These are phyloP conservation scores for Globodera rostochiensis DNA, from an alignment of 1,140 invertebrate species.

Conservation along the genomic window DNA sequence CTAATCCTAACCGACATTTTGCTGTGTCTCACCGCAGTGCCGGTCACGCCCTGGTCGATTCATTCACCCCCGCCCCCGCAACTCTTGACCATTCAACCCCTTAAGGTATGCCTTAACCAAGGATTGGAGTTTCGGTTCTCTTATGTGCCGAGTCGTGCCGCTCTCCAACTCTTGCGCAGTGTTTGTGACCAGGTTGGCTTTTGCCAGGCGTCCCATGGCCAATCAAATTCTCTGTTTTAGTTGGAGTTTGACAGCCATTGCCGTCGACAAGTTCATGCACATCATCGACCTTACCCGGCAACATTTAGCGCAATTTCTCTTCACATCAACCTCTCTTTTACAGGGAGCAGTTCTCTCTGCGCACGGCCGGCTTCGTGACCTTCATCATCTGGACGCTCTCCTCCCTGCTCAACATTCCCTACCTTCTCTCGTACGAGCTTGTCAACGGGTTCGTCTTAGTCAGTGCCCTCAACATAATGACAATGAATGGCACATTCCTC, in stretches of 20 bases:
- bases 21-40: conserved; percentile 60
- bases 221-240: conserved; percentile 37
- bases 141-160: conserved; percentile 63
- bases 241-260: conserved; percentile 62
- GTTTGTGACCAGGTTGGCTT: conserved; percentile 62
- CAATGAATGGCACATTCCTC: conserved; percentile 27
- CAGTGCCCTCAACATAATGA: neutral
- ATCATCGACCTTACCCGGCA: conserved; percentile 48
- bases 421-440: conserved; percentile 54
- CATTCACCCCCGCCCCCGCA: neutral
- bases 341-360: conserved; percentile 51
- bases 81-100: conserved; percentile 6
- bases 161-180: conserved; percentile 62
- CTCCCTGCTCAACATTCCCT: conserved; percentile 60
- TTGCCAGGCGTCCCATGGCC: conserved; percentile 5
- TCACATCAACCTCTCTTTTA: conserved; percentile 35
- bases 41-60: conserved; percentile 60
- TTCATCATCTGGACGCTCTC: conserved; percentile 60
- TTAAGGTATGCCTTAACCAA: conserved; percentile 55
- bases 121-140: conserved; percentile 59
- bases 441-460: conserved; percentile 42
- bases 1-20: conserved; percentile 62
- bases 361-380: conserved; percentile 48
- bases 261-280: conserved; percentile 63
- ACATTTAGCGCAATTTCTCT: conserved; percentile 13